Evolutionary conservation across 2,113 vertebrate genomes (phyloP).

Genomic region (Vanacampus margaritifer): DNA sequence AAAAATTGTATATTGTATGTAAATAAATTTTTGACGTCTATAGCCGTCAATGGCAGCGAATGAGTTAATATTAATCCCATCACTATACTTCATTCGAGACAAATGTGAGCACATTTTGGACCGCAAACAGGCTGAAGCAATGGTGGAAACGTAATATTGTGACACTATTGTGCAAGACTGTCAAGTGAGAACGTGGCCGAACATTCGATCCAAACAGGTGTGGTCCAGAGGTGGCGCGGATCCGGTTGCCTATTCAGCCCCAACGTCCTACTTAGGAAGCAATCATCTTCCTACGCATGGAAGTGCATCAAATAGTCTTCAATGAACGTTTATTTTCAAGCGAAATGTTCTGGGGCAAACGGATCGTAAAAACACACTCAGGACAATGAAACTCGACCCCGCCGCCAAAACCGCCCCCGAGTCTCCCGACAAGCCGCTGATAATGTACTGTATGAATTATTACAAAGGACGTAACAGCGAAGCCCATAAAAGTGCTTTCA

Average conservation of each 20-base stretch:
- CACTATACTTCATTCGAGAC: neutral
- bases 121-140: neutral
- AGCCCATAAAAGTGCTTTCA: conserved; percentile 6
- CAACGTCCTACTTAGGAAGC: conserved; percentile 36
- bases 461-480: neutral
- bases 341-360: neutral
- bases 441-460: conserved; percentile 2
- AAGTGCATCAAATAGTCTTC: neutral
- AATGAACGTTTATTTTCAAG: neutral
- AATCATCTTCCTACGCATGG: neutral
- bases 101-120: neutral
- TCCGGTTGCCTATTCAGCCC: conserved; percentile 63
- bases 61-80: neutral
- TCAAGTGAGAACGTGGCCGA: conserved; percentile 30
- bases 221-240: conserved; percentile 42
- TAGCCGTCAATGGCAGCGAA: too few relatives aligned
- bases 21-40: too few relatives aligned
- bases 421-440: neutral
- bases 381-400: neutral
- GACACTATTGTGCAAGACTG: neutral
- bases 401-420: neutral
- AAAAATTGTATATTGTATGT: too few relatives aligned
- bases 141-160: neutral
- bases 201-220: conserved; percentile 58
- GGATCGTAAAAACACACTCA: neutral